Conservation (phyloP, 2,797 vertebrate genomes). For the Luscinia megarhynchos region DNA sequence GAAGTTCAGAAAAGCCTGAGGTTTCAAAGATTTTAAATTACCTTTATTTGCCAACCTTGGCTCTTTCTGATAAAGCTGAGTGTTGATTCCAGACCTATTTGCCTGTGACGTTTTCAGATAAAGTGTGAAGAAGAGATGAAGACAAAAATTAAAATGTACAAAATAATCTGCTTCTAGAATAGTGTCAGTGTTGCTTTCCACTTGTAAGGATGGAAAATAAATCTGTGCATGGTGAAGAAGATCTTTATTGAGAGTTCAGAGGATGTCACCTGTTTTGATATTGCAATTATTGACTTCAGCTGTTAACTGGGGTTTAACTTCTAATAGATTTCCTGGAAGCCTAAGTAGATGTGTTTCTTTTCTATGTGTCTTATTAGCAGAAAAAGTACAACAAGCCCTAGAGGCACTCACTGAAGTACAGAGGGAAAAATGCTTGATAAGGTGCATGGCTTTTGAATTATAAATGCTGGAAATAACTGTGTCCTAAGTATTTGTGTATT, state of each 20-base stretch:
- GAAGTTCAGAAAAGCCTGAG: not conserved
- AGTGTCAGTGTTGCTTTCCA: not conserved
- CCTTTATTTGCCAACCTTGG: not conserved
- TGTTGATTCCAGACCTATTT: not conserved
- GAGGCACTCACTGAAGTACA: not conserved
- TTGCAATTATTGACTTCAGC: not conserved
- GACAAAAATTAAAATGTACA: not conserved
- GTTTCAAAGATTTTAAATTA: not conserved
- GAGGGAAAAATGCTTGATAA: not conserved
- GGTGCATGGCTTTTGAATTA: not conserved
- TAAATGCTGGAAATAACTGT: not conserved
- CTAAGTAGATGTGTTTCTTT: not conserved
- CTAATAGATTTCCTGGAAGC: constrained; percentile 4
- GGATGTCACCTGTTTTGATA: not conserved
- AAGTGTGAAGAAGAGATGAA: not conserved
- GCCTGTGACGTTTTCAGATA: not conserved
- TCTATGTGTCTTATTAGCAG: not conserved
- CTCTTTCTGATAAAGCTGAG: not conserved
- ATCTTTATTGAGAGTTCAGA: not conserved
- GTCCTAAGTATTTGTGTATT: constrained; percentile 62
- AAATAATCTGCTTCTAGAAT: not conserved
- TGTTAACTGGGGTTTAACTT: not conserved
- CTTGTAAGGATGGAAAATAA: not conserved
- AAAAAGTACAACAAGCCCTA: not conserved
- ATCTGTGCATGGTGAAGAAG: not conserved